Conservation (phyloP, 2,797 vertebrate genomes). For the Poecilia gillii region DNA sequence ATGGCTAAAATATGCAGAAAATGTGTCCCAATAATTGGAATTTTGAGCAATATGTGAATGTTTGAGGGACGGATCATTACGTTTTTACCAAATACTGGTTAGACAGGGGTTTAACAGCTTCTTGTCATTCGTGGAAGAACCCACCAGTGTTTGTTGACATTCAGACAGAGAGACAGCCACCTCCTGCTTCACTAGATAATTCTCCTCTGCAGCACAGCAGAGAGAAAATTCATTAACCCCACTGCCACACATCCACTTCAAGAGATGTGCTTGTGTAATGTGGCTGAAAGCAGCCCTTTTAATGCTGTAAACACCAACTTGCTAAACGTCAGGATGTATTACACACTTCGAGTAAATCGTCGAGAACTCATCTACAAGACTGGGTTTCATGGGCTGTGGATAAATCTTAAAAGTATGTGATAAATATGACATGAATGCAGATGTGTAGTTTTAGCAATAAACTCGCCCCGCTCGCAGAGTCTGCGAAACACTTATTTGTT, state of each 20-base stretch:
- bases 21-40: not conserved
- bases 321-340: conserved; percentile 77
- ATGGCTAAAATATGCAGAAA: not conserved
- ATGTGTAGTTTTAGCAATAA: conserved; percentile 34
- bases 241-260: conserved; percentile 75
- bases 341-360: conserved; percentile 74
- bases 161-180: conserved; percentile 70
- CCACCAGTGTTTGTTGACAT: conserved; percentile 76
- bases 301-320: conserved; percentile 78
- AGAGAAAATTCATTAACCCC: conserved; percentile 86
- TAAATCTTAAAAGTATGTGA: conserved; percentile 32
- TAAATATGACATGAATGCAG: conserved; percentile 46
- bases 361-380: conserved; percentile 57
- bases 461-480: conserved; percentile 6
- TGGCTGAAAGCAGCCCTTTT: conserved; percentile 84
- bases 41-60: not conserved
- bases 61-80: conserved; percentile 32
- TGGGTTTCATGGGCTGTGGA: conserved; percentile 45
- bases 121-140: conserved; percentile 49
- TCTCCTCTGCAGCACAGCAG: conserved; percentile 72
- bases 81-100: conserved; percentile 47
- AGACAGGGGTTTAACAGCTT: conserved; percentile 32
- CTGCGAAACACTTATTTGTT: conserved; percentile 28
- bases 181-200: conserved; percentile 79
- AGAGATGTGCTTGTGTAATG: conserved; percentile 83